Evolutionary conservation across 2,888 invertebrate genomes (phyloP), one percentile per base, ranked within the genome.

Genomic region (Rhabditoides inermis): DNA sequence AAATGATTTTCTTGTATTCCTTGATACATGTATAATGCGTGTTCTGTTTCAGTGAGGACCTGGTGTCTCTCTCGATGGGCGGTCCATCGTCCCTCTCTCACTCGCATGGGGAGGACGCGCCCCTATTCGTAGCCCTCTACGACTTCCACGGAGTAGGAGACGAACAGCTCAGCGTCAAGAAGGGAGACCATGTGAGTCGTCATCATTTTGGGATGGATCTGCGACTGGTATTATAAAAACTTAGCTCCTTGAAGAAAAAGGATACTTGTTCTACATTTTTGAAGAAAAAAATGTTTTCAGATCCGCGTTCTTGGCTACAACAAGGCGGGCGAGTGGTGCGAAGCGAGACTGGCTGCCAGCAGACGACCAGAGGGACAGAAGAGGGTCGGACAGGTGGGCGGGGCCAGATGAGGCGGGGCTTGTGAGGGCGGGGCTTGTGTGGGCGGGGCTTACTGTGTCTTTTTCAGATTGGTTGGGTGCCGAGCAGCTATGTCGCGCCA

Each of bases 241-340:
- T 44, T 25, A 42, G 23, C 35, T 25, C 20, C 6, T 26, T 44
- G 10, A 20, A 20, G 12, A 6, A 45, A 28, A 6, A 47, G 18
- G 7, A 20, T n/a, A 25, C 26, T 49, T 37, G 7, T 10, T 26
- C 2, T 53, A 36, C 22, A 51, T 47, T 50, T 44, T 20, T 37
- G 50, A 42, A 40, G 40, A 57, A 48, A 51, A 51, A 50, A 48
- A 44, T 89, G 91, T 71, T 91, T 92, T 81, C 90, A 94, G 83
- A 89, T 98, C 65, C 79, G 78, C 15, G 92, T 98, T 76, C 83
- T 95, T 76, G 89, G 90, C 77, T 95, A 95, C 82, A 98, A 98
- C 82, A 90, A 91, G 79, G 90, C 90, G 73, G 92, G 92, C 50
- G 98, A 98, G 82, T 98, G 98, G 98, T 95, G 95, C 80, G 95